Percentiles rank a stretch among this genome's conserved stretches.
These are phyloP conservation scores for Agrotis clavis DNA, from an alignment of 2,888 invertebrate genomes.

Conservation along the genomic window DNA sequence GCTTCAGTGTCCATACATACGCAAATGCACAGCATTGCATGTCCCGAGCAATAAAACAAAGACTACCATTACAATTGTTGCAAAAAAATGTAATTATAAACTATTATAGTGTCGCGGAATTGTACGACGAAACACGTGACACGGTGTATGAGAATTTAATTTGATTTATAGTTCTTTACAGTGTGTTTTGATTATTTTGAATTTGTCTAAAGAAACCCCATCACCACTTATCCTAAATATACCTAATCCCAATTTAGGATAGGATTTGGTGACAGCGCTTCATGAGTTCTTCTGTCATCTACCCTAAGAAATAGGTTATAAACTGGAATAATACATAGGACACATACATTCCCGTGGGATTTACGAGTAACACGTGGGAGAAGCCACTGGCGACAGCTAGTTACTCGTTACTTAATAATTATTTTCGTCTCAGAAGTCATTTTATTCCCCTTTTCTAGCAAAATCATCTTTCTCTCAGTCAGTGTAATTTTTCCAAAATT, in stretches of 20 bases:
- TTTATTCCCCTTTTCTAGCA: not conserved
- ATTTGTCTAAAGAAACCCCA: not conserved
- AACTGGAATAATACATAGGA: too few relatives aligned
- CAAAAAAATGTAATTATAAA: conserved; percentile 59
- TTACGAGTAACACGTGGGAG: too few relatives aligned
- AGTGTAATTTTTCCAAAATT: not conserved
- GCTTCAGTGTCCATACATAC: conserved; percentile 17
- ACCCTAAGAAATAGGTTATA: too few relatives aligned
- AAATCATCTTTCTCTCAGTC: not conserved
- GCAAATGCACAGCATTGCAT: conserved; percentile 55
- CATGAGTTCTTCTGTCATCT: too few relatives aligned
- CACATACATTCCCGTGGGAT: too few relatives aligned
- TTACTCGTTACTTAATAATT: too few relatives aligned
- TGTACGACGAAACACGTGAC: conserved; percentile 40
- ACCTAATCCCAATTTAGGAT: too few relatives aligned
- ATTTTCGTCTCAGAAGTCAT: not conserved
- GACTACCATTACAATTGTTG: conserved; percentile 40
- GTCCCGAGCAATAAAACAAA: conserved; percentile 61
- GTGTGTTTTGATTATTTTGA: not conserved
- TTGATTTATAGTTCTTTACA: not conserved
- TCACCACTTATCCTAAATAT: not conserved
- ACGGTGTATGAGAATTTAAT: conserved; percentile 7
- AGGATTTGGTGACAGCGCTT: too few relatives aligned
- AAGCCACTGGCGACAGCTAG: too few relatives aligned
- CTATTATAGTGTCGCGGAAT: conserved; percentile 59